phyloP scores from a whole-genome alignment of 1,140 invertebrate species.

The Drosophila truncata region DNA sequence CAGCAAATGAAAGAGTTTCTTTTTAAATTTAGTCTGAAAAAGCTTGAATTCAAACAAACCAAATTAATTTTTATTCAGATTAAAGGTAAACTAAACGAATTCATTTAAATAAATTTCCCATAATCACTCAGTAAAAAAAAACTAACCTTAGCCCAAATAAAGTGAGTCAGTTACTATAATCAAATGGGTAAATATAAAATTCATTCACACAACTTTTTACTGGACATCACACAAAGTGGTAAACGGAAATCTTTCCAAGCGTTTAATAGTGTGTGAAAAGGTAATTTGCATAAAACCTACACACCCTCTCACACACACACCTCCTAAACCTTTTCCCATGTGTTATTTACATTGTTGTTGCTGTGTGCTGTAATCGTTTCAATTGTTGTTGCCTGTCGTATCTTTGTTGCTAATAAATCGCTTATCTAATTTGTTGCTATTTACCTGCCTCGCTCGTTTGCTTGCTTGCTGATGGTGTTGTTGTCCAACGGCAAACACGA shows the following conservation, averaged over 20 bases:
- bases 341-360: conserved; percentile 31
- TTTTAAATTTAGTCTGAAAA: too few species aligned
- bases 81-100: too few species aligned
- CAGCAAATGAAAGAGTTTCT: too few species aligned
- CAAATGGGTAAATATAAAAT: conserved; percentile 27
- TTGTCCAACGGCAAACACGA: conserved; percentile 53
- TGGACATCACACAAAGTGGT: conserved; percentile 10
- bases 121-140: background rate
- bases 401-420: conserved; percentile 65
- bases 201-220: conserved; percentile 30
- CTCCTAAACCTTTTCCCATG: conserved; percentile 1
- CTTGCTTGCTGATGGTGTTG: conserved; percentile 9
- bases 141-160: background rate
- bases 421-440: conserved; percentile 78
- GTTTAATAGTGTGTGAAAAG: conserved; percentile 43
- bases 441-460: conserved; percentile 33
- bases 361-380: conserved; percentile 45
- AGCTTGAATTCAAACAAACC: too few species aligned
- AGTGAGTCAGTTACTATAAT: conserved; percentile 41
- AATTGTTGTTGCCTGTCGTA: conserved; percentile 33
- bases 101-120: background rate
- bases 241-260: conserved; percentile 27
- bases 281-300: conserved; percentile 31
- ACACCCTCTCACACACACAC: conserved; percentile 1
- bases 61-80: too few species aligned